These are phyloP conservation scores for Cryptocheilus praepositus DNA, from an alignment of 2,888 invertebrate genomes.

Conservation along the genomic window DNA sequence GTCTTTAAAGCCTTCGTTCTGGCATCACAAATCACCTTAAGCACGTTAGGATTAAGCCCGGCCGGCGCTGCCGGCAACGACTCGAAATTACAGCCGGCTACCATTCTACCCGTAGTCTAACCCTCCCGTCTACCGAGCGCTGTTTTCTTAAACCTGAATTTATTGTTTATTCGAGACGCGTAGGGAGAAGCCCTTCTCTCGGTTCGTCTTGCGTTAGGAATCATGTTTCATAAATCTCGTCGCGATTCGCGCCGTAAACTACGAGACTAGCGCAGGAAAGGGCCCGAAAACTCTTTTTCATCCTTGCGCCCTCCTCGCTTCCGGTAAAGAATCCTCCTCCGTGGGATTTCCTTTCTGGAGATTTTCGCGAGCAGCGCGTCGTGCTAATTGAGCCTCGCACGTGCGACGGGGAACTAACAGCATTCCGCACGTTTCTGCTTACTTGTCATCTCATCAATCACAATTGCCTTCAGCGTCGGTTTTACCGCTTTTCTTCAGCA, in stretches of 20 bases:
- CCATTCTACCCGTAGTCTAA: constrained; percentile 17
- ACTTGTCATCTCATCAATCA: too few relatives aligned
- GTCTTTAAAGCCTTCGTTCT: constrained; percentile 54
- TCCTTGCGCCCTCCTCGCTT: too few relatives aligned
- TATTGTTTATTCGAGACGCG: constrained; percentile 54
- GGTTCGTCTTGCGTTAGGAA: constrained; percentile 35
- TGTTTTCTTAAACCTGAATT: constrained; percentile 59
- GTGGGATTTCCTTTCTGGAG: too few relatives aligned
- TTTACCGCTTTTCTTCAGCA: too few relatives aligned
- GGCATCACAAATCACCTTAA: constrained; percentile 64
- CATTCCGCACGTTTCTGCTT: too few relatives aligned
- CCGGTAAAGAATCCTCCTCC: too few relatives aligned
- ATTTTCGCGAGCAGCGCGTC: too few relatives aligned
- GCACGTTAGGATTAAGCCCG: constrained; percentile 56
- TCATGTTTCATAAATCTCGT: constrained; percentile 58
- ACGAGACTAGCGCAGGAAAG: background rate
- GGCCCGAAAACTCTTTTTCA: background rate
- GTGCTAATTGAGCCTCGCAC: too few relatives aligned
- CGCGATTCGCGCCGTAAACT: constrained; percentile 31
- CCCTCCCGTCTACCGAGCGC: constrained; percentile 17
- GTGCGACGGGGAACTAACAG: too few relatives aligned
- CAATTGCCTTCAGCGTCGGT: too few relatives aligned
- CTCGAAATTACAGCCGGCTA: constrained; percentile 48
- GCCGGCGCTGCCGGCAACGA: constrained; percentile 23
- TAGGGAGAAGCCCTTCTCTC: constrained; percentile 44